These are phyloP conservation scores for Tiliqua scincoides DNA, from an alignment of 2,113 vertebrate species.

Conservation along the genomic window DNA sequence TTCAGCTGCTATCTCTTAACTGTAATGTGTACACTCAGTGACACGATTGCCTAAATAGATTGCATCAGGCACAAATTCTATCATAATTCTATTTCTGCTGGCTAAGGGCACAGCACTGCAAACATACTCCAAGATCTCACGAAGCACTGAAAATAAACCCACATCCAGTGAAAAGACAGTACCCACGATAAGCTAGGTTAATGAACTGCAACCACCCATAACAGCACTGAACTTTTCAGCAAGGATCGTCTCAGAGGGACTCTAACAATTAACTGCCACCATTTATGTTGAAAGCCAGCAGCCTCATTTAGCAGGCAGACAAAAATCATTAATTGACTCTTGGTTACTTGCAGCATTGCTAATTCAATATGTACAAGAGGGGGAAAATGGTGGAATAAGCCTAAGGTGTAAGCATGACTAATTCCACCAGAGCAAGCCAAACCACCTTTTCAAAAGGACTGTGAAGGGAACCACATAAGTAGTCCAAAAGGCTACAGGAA, in stretches of 20 bases:
- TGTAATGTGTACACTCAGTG: not conserved
- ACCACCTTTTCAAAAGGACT: not conserved
- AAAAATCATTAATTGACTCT: not conserved
- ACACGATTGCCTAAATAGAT: not conserved
- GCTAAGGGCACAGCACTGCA: not conserved
- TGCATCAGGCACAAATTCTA: slow-evolving; percentile 22
- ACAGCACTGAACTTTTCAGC: not conserved
- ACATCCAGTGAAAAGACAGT: not conserved
- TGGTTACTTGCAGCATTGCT: not conserved
- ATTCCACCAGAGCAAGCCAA: not conserved
- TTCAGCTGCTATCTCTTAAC: slow-evolving; percentile 3
- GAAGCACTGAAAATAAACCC: no score
- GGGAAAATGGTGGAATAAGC: not conserved
- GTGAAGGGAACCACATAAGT: not conserved
- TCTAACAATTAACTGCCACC: not conserved
- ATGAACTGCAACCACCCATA: not conserved
- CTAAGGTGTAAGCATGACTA: not conserved
- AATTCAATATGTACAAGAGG: not conserved
- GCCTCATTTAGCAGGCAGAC: not conserved
- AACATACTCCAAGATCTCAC: not conserved
- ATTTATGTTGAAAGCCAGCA: not conserved
- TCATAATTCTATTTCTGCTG: slow-evolving; percentile 10
- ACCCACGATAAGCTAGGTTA: not conserved
- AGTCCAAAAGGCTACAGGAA: not conserved
- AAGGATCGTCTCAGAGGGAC: not conserved